Base-by-base conservation (phyloP, 2,888 invertebrate genomes). In the Tigriopus californicus region DNA sequence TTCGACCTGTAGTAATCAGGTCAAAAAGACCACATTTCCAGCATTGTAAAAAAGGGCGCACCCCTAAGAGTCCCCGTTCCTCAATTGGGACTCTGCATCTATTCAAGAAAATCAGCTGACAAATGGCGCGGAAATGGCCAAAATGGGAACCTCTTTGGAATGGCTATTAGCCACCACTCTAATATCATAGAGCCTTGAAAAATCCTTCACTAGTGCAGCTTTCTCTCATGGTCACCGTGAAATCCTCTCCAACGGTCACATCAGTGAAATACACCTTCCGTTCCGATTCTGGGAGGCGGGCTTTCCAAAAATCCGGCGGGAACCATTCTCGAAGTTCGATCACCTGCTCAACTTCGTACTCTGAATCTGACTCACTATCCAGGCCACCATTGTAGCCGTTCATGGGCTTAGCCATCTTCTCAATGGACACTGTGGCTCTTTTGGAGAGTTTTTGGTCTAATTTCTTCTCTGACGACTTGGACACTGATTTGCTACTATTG, bases 241-340 rank as follows among this genome's bases (percentile, higher is more conserved):
- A 42, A 25, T 56, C 33, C n/a, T 56, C 25, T 8, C 20, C 56
- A 5, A 33, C 33, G 18, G 44, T 18, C n/a, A 56, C 56, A 56
- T 56, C 56, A 8, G 56, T 44, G 11, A 24, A n/a, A 54, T 24
- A 54, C n/a, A 42, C 56, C 6, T 20, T 20, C 13, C 22, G 3
- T 12, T 41, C 22, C 2, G 18, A 13, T 2, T 41, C 24, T 8
- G 18, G 42, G 11, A 18, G 15, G 20, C 44, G 42, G 20, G 58
- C 20, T 40, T 33, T n/a, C 58, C 49, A 47, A 58, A 49, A 49
- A 40, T 58, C 58, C 24, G 58, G 58, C 18, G 58, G 58, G 41
- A 24, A 58, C 58, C 58, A 58, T 15, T 58, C 58, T 33, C 44
- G 42, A 13, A 58, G 58, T 46, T 56, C 56, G 33, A 44, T 46